A percentile compares a stretch with the other conserved stretches of the same genome.
Conservation (phyloP, 30 jellyfish, hydroid and myxozoan species). For the Aurelia sp. region DNA sequence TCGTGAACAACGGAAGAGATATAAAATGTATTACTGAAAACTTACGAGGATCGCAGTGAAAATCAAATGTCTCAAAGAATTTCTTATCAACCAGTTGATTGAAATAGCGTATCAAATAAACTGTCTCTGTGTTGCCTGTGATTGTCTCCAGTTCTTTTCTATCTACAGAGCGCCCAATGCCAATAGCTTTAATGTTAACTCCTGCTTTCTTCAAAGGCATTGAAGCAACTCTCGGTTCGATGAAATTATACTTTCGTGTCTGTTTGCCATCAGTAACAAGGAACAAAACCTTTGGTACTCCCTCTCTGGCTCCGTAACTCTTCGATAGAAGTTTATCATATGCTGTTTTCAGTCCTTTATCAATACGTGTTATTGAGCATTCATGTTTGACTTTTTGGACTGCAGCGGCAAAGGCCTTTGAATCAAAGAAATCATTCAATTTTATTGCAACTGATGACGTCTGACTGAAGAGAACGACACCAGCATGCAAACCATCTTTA, state of each 20-base stretch:
- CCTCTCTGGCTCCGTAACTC: constrained; percentile 56
- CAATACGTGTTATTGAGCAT: constrained; percentile 30
- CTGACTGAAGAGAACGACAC: constrained; percentile 49
- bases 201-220: constrained; percentile 42
- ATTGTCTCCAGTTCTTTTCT: constrained; percentile 59
- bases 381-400: constrained; percentile 33
- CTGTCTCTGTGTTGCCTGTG: constrained; percentile 60
- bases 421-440: constrained; percentile 45
- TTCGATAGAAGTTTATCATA: constrained; percentile 45
- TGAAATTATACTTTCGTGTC: background rate
- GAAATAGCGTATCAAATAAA: constrained; percentile 43
- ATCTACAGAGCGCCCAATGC: constrained; percentile 54
- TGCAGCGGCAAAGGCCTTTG: constrained; percentile 28
- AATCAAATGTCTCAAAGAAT: constrained; percentile 39
- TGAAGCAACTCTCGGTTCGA: constrained; percentile 59
- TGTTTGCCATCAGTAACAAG: constrained; percentile 41
- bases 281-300: constrained; percentile 32
- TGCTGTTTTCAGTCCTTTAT: constrained; percentile 35
- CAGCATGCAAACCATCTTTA: constrained; percentile 45
- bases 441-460: constrained; percentile 40
- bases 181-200: constrained; percentile 47
- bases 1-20: too few species aligned
- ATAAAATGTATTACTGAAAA: background rate
- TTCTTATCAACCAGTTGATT: background rate
- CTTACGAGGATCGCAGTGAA: constrained; percentile 31